phyloP scores from a whole-genome alignment of 2,113 vertebrate species.

The Cyrtonyx montezumae region DNA sequence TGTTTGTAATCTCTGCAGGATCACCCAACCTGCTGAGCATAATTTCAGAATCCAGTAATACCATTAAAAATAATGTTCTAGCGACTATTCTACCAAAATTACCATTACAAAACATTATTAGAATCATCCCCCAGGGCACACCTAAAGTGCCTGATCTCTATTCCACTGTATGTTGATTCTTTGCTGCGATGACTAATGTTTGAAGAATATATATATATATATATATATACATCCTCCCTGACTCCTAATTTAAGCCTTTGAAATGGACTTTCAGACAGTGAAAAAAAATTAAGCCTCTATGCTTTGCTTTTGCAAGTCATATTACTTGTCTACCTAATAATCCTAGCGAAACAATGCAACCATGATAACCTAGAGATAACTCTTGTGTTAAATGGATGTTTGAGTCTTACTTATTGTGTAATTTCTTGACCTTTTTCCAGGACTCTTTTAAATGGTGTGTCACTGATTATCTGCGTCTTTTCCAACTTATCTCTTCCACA shows the following conservation, averaged over 20 bases:
- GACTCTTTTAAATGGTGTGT: neutral
- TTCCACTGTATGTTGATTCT: neutral
- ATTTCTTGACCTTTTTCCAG: constrained; percentile 36
- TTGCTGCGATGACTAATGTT: neutral
- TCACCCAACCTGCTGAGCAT: neutral
- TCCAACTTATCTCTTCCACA: constrained; percentile 11
- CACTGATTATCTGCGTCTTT: constrained; percentile 40
- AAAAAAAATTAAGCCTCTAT: neutral
- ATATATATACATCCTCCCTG: too few relatives aligned
- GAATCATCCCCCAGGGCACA: neutral
- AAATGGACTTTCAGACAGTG: neutral
- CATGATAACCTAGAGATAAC: neutral
- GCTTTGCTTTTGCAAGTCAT: constrained; percentile 1
- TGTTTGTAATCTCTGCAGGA: constrained; percentile 1
- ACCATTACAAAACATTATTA: neutral
- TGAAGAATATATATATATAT: neutral
- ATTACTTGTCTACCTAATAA: constrained; percentile 11
- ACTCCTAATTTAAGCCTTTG: neutral
- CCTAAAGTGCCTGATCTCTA: neutral
- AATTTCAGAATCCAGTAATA: constrained; percentile 23
- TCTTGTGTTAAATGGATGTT: neutral
- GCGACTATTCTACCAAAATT: neutral
- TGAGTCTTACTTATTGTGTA: neutral
- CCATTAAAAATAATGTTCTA: constrained; percentile 10
- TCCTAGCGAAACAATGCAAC: constrained; percentile 23